These are phyloP conservation scores for Crotalus horridus DNA, from an alignment of 2,113 vertebrate genomes.

Conservation along the genomic window DNA sequence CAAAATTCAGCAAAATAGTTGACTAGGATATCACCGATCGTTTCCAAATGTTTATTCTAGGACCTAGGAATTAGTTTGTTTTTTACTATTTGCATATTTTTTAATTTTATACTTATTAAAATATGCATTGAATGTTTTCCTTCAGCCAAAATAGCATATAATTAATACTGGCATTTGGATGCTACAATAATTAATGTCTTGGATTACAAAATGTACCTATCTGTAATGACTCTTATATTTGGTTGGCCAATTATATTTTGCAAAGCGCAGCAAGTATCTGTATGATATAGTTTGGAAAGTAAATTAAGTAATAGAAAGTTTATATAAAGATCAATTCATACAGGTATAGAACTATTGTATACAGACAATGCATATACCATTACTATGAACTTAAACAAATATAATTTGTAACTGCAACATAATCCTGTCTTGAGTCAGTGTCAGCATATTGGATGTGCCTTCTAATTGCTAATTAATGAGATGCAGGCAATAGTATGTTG, in stretches of 20 bases:
- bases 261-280: neutral
- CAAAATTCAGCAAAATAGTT: neutral
- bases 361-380: neutral
- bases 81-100: neutral
- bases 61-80: neutral
- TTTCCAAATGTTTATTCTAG: neutral
- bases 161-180: neutral
- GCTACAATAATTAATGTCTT: neutral
- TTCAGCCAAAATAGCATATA: neutral
- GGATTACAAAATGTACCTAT: neutral
- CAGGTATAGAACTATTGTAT: neutral
- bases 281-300: neutral
- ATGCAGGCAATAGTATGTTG: neutral
- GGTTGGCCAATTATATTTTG: neutral
- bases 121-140: neutral
- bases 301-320: neutral
- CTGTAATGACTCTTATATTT: neutral
- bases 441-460: neutral
- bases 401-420: neutral
- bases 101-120: neutral
- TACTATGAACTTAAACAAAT: neutral
- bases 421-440: neutral
- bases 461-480: neutral
- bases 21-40: neutral
- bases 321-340: neutral